Base-by-base conservation (phyloP, 1,140 invertebrate genomes). In the Drosophila triauraria region DNA sequence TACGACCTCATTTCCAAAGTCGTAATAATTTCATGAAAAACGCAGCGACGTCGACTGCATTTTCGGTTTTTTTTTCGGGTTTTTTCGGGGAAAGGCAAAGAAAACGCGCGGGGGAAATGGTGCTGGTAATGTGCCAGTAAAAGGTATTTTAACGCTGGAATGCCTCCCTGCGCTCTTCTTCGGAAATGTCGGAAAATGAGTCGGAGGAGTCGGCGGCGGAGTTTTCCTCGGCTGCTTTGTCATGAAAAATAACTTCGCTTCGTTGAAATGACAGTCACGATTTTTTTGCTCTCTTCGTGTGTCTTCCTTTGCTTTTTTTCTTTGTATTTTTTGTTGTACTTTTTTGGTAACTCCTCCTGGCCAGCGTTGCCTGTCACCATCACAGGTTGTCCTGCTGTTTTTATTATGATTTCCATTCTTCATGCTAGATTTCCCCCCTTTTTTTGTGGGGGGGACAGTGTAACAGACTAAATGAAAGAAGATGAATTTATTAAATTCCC, bases 1-100 rank as follows among this genome's bases (percentile, higher is more conserved):
- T 88, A 88, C 80, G 80, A 87, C 80, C 81, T 78, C 78, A 88
- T 81, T 90, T 84, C 67, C 69, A 84, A 90, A 88, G 78, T 90
- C 85, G 84, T 88, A 88, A 88, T 88, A 90, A 90, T 88, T 88
- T 88, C 85, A 88, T 90, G 65, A 90, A 81, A 90, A 88, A 90
- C 85, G 81, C 85, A 84, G 83, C 84, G 40, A 78, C 61, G 68
- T 40, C 67, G 68, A 51, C 82, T 47, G 82, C 63, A 86, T 71
- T 88, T 75, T 63, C 59, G 54, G 40, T 56, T 64, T 50, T 47
- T 38, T 61, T 10, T 35, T 40, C 46, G 47, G 61, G 44, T 44
- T 43, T 58, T 43, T 43, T 47, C 27, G 13, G 20, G 9, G 13
- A 9, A 10, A 20, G 15, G 15, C n/a, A 35, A 15, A 56, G 8